Conservation (phyloP, 1,140 invertebrate species). For the Charaxes varanes region DNA sequence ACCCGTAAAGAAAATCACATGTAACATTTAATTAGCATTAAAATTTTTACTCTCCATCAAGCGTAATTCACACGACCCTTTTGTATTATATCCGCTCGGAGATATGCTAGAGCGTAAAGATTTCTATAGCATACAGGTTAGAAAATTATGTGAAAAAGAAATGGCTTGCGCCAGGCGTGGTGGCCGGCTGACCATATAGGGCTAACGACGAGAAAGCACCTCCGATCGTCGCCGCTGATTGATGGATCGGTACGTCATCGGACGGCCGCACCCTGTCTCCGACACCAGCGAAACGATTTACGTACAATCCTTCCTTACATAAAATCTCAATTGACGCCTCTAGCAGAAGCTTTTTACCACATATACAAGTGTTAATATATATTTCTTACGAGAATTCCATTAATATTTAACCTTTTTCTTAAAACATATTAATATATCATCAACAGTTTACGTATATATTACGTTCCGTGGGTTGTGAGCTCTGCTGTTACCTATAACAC, state of each 20-base stretch:
- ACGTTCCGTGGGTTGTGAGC: too few relatives aligned
- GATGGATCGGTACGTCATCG: slow-evolving; percentile 48
- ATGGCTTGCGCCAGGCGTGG: slow-evolving; percentile 61
- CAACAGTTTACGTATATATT: too few relatives aligned
- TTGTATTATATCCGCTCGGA: slow-evolving; percentile 39
- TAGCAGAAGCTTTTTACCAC: background rate
- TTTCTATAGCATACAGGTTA: slow-evolving; percentile 70
- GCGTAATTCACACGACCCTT: slow-evolving; percentile 4
- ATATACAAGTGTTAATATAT: slow-evolving; percentile 4
- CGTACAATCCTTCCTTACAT: slow-evolving; percentile 16
- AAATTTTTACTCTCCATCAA: slow-evolving; percentile 6
- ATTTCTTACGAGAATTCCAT: too few relatives aligned
- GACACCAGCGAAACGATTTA: slow-evolving; percentile 12
- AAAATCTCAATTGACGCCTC: slow-evolving; percentile 3
- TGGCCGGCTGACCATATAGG: slow-evolving; percentile 61
- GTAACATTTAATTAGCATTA: background rate
- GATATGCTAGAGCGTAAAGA: slow-evolving; percentile 62
- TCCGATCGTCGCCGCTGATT: slow-evolving; percentile 53
- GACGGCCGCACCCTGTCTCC: slow-evolving; percentile 27
- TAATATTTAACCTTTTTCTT: too few relatives aligned
- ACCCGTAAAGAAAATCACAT: too few relatives aligned
- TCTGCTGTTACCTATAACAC: too few relatives aligned
- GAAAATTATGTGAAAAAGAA: slow-evolving; percentile 71
- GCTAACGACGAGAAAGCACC: slow-evolving; percentile 72
- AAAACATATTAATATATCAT: too few relatives aligned